Base-by-base conservation (phyloP, 2,888 invertebrate species). In the Erebia aethiops region DNA sequence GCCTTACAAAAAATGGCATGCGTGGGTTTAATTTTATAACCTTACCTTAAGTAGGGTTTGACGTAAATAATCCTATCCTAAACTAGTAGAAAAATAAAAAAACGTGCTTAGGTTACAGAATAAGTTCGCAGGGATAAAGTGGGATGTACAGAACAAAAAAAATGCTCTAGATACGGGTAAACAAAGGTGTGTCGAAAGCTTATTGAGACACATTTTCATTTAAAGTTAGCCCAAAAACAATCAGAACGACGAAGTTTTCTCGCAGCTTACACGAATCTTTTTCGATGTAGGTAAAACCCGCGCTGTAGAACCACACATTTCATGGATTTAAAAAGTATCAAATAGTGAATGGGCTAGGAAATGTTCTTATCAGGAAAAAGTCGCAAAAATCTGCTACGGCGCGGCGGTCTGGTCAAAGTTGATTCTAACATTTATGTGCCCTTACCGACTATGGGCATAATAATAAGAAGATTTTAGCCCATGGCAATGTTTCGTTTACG, bases 1-100 rank as follows among this genome's bases (percentile, higher is more conserved):
- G 41, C 35, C 41, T 41, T 18, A 52, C 54, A 16, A 52, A 65
- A 65, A 52, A 41, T 54, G 65, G 26, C 54, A 21, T 62, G 43
- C 18, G 41, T 43, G 41, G 43, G 46, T n/a, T 26, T 5, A n/a
- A 52, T 64, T 64, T 35, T 54, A 52, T 52, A 18, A 64, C 16
- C n/a, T 52, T n/a, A 26, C 54, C 64, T 35, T 54, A 49, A 7
- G 43, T 61, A 43, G 60, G 8, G 43, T 1, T 41, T 61, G 41
- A 43, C 60, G 43, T 61, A 21, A 46, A 41, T n/a, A 61, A 62
- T 18, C 8, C 16, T 49, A 5, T 18, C n/a, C 52, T 8, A 54
- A 54, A 54, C 54, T 16, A 9, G 16, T 18, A 16, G 18, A 18
- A 14, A 18, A 54, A 54, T 10, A 14, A 18, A 10, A 10, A 10